Evolutionary conservation across 2,797 vertebrate species (phyloP).

Genomic region (Cossypha heuglini): DNA sequence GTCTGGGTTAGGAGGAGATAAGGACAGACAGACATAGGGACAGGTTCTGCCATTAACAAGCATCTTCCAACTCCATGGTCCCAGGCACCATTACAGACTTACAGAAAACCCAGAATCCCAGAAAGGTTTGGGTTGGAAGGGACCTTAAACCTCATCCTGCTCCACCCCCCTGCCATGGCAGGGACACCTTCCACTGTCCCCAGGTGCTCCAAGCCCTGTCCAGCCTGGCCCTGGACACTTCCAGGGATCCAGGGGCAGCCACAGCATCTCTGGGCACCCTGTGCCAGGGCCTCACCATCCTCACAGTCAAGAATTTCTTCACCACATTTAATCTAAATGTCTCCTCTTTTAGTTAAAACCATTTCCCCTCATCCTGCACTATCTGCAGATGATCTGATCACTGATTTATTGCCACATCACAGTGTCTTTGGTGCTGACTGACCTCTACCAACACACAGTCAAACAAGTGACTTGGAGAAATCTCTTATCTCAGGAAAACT

Average conservation of each 20-base stretch:
- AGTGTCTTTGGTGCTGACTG: neutral
- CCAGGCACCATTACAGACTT: neutral
- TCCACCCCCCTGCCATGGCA: neutral
- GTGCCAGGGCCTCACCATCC: neutral
- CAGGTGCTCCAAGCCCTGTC: accelerated
- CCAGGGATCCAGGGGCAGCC: neutral
- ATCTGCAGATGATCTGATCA: neutral
- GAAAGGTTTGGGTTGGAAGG: neutral
- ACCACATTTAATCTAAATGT: neutral
- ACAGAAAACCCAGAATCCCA: neutral
- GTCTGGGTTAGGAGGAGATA: neutral
- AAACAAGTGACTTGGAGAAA: neutral
- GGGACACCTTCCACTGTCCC: neutral
- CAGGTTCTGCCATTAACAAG: neutral
- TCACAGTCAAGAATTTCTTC: neutral
- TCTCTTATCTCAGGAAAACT: neutral
- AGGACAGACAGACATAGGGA: neutral
- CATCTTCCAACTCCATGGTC: neutral
- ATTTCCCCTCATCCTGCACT: neutral
- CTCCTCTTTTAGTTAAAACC: neutral
- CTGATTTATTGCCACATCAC: neutral
- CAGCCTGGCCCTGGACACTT: accelerated
- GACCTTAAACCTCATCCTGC: no score
- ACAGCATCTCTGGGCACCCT: neutral
- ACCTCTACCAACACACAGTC: neutral